Evolutionary conservation across 2,888 invertebrate genomes (phyloP).

Genomic region (Stenodera caucasica): DNA sequence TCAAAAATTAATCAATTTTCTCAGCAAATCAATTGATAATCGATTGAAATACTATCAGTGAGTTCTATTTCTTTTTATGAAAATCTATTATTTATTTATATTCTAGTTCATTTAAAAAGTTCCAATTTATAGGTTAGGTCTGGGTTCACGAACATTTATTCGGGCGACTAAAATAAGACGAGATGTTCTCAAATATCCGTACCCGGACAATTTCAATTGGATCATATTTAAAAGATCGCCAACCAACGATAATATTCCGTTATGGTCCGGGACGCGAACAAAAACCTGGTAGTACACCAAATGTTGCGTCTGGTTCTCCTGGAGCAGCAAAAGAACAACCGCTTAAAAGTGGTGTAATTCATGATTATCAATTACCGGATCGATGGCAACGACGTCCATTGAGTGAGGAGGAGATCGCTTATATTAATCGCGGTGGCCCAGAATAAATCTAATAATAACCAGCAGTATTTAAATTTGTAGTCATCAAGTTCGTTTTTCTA

Average conservation of each 20-base stretch:
- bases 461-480: conserved; percentile 21
- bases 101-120: not conserved
- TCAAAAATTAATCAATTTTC: not conserved
- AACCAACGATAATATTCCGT: conserved; percentile 47
- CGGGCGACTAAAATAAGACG: conserved; percentile 7
- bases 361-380: conserved; percentile 52
- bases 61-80: too few species aligned
- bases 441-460: conserved; percentile 9
- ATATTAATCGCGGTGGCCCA: conserved; percentile 53
- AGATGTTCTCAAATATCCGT: conserved; percentile 23
- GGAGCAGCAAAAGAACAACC: conserved; percentile 1
- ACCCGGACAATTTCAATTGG: conserved; percentile 42
- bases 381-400: conserved; percentile 48
- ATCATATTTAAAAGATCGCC: conserved; percentile 38
- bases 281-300: conserved; percentile 24
- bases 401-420: conserved; percentile 51
- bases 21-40: not conserved
- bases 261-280: conserved; percentile 47
- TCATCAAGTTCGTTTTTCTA: conserved; percentile 4
- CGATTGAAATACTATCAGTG: not conserved
- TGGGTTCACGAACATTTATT: conserved; percentile 19
- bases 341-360: conserved; percentile 37
- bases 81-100: not conserved
- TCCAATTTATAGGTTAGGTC: conserved; percentile 2
- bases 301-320: not conserved